These are phyloP conservation scores for Musca vetustissima DNA, from an alignment of 1,140 invertebrate species.

Conservation along the genomic window DNA sequence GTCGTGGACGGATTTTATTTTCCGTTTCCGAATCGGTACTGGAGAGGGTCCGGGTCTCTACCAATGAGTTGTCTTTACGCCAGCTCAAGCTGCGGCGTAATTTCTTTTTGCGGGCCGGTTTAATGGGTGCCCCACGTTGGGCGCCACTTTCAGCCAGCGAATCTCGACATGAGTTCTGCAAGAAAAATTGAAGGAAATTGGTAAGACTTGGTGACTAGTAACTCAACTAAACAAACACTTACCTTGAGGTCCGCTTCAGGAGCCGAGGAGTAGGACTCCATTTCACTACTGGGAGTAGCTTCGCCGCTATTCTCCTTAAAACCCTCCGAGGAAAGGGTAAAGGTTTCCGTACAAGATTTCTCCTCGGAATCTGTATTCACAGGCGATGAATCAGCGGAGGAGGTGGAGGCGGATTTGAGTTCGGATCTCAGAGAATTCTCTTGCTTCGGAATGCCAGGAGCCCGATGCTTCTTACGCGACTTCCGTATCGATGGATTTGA, in stretches of 20 bases:
- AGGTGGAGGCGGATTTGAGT: no score
- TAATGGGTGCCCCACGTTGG: no score
- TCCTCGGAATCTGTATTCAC: no score
- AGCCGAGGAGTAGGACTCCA: conserved; percentile 24
- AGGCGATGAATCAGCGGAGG: conserved; percentile 31
- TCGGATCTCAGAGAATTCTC: background rate
- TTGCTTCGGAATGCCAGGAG: background rate
- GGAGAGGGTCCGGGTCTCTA: conserved; percentile 37
- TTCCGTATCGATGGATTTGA: no score
- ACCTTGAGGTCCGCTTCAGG: conserved; percentile 49
- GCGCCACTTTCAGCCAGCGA: conserved; percentile 37
- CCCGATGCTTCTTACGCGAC: no score
- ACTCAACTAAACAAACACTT: conserved; percentile 29
- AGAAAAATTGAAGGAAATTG: background rate
- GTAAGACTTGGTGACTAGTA: no score
- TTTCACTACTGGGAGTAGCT: no score
- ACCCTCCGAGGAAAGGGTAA: background rate
- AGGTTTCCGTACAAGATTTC: background rate
- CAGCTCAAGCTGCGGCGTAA: conserved; percentile 48
- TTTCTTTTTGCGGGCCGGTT: conserved; percentile 48
- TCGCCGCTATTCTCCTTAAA: no score
- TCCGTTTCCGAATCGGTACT: conserved; percentile 42
- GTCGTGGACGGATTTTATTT: no score
- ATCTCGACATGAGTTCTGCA: conserved; percentile 47
- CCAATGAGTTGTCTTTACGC: conserved; percentile 50